phyloP scores from a whole-genome alignment of 1,140 invertebrate species.

The Lutraria rhynchaena region DNA sequence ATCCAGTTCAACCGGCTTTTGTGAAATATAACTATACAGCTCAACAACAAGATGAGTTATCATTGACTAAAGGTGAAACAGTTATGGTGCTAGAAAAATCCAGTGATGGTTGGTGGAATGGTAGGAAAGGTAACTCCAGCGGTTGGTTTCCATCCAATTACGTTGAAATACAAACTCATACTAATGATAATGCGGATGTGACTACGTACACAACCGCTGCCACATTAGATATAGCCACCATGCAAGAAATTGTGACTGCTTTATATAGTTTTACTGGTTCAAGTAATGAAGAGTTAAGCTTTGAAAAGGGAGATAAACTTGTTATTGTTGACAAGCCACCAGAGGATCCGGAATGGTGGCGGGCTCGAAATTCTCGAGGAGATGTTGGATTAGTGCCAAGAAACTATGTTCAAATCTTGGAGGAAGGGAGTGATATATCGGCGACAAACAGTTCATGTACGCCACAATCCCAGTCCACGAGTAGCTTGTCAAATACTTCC shows the following conservation, averaged over 20 bases:
- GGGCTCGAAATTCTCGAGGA: conserved; percentile 94
- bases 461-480: conserved; percentile 80
- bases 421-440: conserved; percentile 71
- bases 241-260: conserved; percentile 90
- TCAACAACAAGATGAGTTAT: conserved; percentile 97
- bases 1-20: conserved; percentile 86
- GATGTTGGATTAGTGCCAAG: conserved; percentile 95
- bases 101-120: conserved; percentile 99
- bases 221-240: conserved; percentile 84
- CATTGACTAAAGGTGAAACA: conserved; percentile 90
- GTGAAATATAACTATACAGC: conserved; percentile 99
- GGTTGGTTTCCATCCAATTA: conserved; percentile 99
- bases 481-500: conserved; percentile 79
- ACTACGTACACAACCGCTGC: conserved; percentile 88
- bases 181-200: conserved; percentile 65
- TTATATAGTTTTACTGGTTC: conserved; percentile 78
- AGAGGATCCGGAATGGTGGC: conserved; percentile 99
- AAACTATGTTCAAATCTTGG: conserved; percentile 92
- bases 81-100: conserved; percentile 99
- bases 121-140: conserved; percentile 84
- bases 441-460: conserved; percentile 74
- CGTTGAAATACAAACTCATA: conserved; percentile 91
- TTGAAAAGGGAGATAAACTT: conserved; percentile 93
- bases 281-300: conserved; percentile 95
- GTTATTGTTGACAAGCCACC: conserved; percentile 97